A percentile compares a stretch with the other conserved stretches of the same genome.
Evolutionary conservation across 2,797 vertebrate species (phyloP).

Genomic region (Ptychadena robeensis): DNA sequence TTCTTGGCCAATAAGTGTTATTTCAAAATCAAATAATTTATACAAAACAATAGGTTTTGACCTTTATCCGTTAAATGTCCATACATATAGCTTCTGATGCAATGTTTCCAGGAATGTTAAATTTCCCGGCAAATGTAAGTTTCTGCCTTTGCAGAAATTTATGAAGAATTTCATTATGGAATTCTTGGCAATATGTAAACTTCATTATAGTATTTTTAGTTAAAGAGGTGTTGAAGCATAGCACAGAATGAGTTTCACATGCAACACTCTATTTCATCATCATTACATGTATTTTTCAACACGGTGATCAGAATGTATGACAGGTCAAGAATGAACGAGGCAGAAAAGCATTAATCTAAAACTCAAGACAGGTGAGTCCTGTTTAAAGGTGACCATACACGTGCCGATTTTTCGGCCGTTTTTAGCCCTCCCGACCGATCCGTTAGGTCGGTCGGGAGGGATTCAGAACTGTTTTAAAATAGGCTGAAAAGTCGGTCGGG

Average conservation of each 20-base stretch:
- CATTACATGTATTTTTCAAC: constrained; percentile 24
- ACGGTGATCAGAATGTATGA: constrained; percentile 10
- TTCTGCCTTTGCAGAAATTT: not conserved
- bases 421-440: too few relatives aligned
- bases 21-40: not conserved
- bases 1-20: too few relatives aligned
- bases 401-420: too few relatives aligned
- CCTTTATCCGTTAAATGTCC: not conserved
- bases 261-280: constrained; percentile 22
- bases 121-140: not conserved
- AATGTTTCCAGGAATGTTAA: not conserved
- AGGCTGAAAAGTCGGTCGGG: too few relatives aligned
- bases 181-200: not conserved
- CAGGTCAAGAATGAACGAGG: constrained; percentile 8
- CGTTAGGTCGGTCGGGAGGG: too few relatives aligned
- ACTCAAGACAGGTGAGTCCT: not conserved
- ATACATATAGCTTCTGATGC: not conserved
- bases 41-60: not conserved
- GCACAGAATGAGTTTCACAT: constrained; percentile 2
- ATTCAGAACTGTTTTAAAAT: too few relatives aligned
- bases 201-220: not conserved
- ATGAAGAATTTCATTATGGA: not conserved
- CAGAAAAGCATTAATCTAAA: constrained; percentile 12
- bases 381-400: too few relatives aligned
- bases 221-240: constrained; percentile 31